These are phyloP conservation scores for Gallinago stenura DNA, from an alignment of 2,797 vertebrate species.

Conservation along the genomic window DNA sequence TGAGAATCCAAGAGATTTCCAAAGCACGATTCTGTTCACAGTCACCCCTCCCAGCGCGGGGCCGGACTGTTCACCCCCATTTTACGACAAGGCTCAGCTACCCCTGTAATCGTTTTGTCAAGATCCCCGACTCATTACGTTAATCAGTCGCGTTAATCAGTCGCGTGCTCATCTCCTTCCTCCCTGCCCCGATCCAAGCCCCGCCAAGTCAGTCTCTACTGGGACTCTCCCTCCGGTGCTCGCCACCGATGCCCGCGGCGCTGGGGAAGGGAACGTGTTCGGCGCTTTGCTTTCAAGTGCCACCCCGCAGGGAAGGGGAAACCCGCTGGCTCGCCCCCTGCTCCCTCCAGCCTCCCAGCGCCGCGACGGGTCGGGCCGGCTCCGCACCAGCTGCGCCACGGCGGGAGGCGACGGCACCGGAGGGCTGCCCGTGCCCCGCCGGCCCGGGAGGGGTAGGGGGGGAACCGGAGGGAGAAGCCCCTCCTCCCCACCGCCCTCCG, in stretches of 20 bases:
- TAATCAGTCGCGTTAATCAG: neutral
- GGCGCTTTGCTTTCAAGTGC: neutral
- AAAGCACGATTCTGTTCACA: neutral
- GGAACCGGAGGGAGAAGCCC: neutral
- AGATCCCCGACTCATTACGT: neutral
- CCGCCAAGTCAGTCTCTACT: neutral
- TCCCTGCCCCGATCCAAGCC: neutral
- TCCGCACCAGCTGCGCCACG: neutral
- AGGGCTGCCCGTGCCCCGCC: neutral
- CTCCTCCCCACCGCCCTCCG: neutral
- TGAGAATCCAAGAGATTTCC: neutral
- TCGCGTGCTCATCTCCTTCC: neutral
- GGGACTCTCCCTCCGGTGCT: accelerated
- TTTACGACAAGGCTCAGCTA: neutral
- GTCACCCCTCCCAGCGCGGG: neutral
- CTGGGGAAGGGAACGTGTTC: neutral
- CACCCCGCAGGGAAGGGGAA: neutral
- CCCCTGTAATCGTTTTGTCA: neutral
- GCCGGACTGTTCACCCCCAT: neutral
- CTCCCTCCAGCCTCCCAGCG: neutral
- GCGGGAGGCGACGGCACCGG: neutral
- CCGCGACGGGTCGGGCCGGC: no score
- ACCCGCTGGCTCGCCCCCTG: neutral
- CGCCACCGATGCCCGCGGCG: neutral
- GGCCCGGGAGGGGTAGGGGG: no score